Percentiles rank a stretch among this genome's conserved stretches.
These are phyloP conservation scores for Hylaea fasciaria DNA, from an alignment of 2,888 invertebrate species.

Conservation along the genomic window DNA sequence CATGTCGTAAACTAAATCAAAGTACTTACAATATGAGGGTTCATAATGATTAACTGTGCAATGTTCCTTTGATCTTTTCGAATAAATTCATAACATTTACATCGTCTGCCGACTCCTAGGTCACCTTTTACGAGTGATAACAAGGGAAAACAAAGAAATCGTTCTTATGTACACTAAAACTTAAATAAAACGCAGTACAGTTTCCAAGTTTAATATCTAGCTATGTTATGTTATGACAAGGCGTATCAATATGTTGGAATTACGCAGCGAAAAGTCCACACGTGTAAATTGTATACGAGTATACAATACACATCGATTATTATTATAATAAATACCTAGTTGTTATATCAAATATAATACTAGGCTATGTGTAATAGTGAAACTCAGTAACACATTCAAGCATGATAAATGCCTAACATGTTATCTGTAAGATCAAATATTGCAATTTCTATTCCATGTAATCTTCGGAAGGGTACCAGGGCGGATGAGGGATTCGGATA, in stretches of 20 bases:
- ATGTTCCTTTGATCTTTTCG: constrained; percentile 18
- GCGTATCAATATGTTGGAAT: background rate
- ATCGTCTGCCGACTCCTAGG: constrained; percentile 15
- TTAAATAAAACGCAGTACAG: constrained; percentile 18
- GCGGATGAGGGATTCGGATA: too few species aligned
- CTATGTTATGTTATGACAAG: constrained; percentile 1
- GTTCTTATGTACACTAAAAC: background rate
- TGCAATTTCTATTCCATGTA: too few species aligned
- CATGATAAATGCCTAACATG: background rate
- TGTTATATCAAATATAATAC: background rate
- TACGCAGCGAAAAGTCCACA: background rate
- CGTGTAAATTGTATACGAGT: background rate
- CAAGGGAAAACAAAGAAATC: background rate
- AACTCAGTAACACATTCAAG: background rate
- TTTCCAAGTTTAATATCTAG: constrained; percentile 11
- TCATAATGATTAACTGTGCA: constrained; percentile 10
- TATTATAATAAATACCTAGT: too few species aligned
- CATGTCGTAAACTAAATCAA: constrained; percentile 15
- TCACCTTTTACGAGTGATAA: constrained; percentile 19
- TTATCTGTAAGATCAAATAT: too few species aligned
- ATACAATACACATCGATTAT: background rate
- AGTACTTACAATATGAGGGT: constrained; percentile 6
- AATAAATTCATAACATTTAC: constrained; percentile 5
- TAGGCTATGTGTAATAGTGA: background rate
- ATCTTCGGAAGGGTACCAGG: too few species aligned